Base-by-base conservation (phyloP, 2,797 vertebrate species). In the Chaetophractus vellerosus region DNA sequence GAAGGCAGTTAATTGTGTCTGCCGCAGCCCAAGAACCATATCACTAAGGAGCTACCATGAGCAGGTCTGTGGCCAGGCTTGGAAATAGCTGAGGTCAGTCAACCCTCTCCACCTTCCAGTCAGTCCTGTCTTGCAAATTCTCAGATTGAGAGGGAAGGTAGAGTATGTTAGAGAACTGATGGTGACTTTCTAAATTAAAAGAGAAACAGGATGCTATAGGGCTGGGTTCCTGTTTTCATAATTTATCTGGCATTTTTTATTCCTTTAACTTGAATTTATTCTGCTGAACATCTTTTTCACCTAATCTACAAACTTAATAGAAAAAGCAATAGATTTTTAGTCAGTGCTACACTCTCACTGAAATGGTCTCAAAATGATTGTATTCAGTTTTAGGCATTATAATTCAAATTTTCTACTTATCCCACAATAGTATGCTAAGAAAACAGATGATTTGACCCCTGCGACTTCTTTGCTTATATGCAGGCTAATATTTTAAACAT, bases 401-500 rank as follows among this genome's bases (percentile, higher is more conserved):
- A 80, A 45, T 84, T 80, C n/a, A 68, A 88, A 90, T 48, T 93
- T 28, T 93, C 71, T 8, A 59, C 26, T 61, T 93, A 80, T 85
- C 59, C 86, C 90, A 63, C 88, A 33, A 21, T 76, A 91, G 57
- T 59, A 26, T 75, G 78, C 26, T 71, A 76, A 94, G 64, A 71
- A 94, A 88, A 95, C 33, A 96, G 59, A 74, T 69, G 75, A 68
- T 72, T 94, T 82, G 63, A 91, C 75, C 74, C 75, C 74, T 41
- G 26, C 72, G 38, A 36, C 57, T 78, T 82, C 92, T 90, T 91
- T 93, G 71, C 33, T 78, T 92, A 50, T 52, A 31, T 50, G 31
- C 63, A 85, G 57, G 63, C 52, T 85, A 90, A 93, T 88, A 57
- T 93, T 95, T 96, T 88, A 83, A 92, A 61, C 69, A 85, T 85